Evolutionary conservation across 2,113 vertebrate genomes (phyloP).

Genomic region (Ifrita kowaldi): DNA sequence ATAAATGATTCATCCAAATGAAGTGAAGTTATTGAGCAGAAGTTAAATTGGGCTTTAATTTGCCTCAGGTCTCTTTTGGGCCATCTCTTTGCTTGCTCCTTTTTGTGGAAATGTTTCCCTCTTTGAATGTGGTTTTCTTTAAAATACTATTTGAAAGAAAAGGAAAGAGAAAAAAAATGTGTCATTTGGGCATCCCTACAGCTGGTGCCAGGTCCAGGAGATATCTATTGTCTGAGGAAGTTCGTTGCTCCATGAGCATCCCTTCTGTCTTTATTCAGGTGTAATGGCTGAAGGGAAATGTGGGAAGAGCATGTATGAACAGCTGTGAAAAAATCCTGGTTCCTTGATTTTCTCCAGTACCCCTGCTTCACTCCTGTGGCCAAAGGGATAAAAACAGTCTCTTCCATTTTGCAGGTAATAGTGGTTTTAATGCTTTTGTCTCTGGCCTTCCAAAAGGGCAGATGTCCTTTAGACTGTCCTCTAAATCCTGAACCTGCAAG

Average conservation of each 20-base stretch:
- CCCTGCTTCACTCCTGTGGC: neutral
- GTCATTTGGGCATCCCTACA: neutral
- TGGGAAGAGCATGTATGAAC: neutral
- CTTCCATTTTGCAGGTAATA: neutral
- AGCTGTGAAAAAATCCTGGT: neutral
- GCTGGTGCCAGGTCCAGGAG: neutral
- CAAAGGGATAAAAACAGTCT: neutral
- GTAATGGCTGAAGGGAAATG: neutral
- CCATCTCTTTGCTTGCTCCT: conserved; percentile 27
- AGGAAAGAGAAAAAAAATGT: neutral
- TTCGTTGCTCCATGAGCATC: neutral
- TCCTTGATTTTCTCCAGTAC: neutral
- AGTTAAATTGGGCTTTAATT: conserved; percentile 74
- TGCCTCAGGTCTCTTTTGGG: conserved; percentile 62
- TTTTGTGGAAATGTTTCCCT: conserved; percentile 37
- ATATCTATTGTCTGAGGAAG: neutral
- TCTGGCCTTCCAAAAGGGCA: neutral
- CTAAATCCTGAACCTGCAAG: neutral
- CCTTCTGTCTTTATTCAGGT: neutral
- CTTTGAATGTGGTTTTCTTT: neutral
- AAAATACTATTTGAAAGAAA: conserved; percentile 11
- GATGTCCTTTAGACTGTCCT: neutral
- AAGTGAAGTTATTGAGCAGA: conserved; percentile 72
- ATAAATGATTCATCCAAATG: conserved; percentile 73
- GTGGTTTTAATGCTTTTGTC: neutral